A percentile compares a stretch with the other conserved stretches of the same genome.
Evolutionary conservation across 2,888 invertebrate species (phyloP).

Genomic region (Chrysolina haemoptera): DNA sequence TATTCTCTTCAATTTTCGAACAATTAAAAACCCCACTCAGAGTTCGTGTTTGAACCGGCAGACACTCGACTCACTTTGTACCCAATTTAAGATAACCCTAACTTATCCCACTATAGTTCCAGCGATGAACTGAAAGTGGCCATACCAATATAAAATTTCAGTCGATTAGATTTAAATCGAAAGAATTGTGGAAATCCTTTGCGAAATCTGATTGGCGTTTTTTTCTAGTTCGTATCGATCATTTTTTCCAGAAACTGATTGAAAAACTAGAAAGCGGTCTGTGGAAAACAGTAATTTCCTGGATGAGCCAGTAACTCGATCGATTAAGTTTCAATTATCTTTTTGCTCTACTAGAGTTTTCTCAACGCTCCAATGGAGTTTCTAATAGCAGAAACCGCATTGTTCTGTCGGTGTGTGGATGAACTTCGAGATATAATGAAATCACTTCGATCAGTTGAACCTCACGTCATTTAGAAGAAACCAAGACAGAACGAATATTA

Average conservation of each 20-base stretch:
- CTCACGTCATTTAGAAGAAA: not conserved
- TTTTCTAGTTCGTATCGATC: constrained; percentile 29
- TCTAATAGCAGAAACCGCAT: not conserved
- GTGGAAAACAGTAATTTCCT: constrained; percentile 18
- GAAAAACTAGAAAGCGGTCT: constrained; percentile 15
- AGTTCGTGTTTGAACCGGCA: no score
- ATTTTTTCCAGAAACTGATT: constrained; percentile 21
- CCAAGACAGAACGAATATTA: not conserved
- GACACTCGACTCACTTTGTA: no score
- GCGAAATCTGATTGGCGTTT: constrained; percentile 39
- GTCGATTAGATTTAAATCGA: constrained; percentile 46
- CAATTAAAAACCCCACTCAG: no score
- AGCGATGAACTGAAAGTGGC: not conserved
- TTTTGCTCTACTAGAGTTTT: constrained; percentile 10
- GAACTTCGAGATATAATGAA: not conserved
- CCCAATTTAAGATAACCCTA: not conserved
- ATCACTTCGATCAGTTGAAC: not conserved
- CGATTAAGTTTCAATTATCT: constrained; percentile 20
- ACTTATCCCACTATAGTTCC: not conserved
- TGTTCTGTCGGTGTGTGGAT: not conserved
- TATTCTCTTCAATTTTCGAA: no score
- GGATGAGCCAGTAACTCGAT: constrained; percentile 16
- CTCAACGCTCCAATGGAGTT: not conserved
- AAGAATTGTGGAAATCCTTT: constrained; percentile 49
- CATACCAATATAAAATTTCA: constrained; percentile 39